Evolutionary conservation across 23 tunicate genomes (phyloP), one percentile per base, ranked within the genome.

Genomic region (Ciona savignyi): DNA sequence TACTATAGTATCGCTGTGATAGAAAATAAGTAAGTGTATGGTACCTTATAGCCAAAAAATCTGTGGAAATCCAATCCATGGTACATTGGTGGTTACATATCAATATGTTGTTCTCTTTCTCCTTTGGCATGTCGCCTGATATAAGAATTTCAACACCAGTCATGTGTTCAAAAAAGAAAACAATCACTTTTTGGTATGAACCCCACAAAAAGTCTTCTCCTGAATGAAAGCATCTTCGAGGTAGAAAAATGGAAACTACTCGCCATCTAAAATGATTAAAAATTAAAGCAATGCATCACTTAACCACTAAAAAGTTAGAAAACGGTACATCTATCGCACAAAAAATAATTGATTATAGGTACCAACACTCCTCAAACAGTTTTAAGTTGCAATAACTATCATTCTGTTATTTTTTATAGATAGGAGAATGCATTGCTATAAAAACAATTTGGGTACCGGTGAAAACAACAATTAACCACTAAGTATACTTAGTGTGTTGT

Each of bases 21-120:
- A n/a, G 20, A 49, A 49, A 49, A 49, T 49, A 49, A 49, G 20
- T 49, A 11, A 11, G 61, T 49, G 20, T 15, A 11, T 11, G 1
- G 20, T n/a, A 82, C 87, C 87, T 74, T 56, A 29, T 70, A 6
- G 89, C 82, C 35, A 84, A 25, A 31, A 77, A 33, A 35, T 84
- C 82, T 33, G 82, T 65, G 23, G 71, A 73, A 77, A 84, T 70
- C 89, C 89, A 84, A 56, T 84, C 89, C 75, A 84, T 79, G 19
- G 77, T 64, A 72, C 82, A 77, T 28, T 84, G 89, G 63, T 84
- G 89, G 64, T 84, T 84, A 32, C 89, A 84, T 69, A 84, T 84
- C 19, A 77, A 35, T 21, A 84, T 48, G 23, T 23, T 80, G 70
- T 84, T 84, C 51, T 84, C 89, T 28, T 71, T 70, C 28, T 77